Percentiles rank a stretch among this genome's conserved stretches.
Conservation (phyloP, 1,140 invertebrate genomes). For the Lepidurus apus region DNA sequence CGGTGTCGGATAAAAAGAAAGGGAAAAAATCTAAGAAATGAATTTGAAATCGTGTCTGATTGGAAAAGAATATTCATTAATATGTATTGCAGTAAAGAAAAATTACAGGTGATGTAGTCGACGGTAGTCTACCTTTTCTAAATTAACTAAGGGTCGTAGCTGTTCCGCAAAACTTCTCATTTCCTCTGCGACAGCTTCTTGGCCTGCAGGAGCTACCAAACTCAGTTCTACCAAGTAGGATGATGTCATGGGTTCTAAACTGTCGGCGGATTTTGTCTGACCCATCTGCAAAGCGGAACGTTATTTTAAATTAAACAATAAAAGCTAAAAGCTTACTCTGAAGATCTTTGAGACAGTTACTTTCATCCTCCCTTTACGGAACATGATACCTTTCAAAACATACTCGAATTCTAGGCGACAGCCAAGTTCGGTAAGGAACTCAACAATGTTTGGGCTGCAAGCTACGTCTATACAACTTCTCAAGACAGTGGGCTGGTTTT, state of each 20-base stretch:
- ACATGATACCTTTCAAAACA: slow-evolving; percentile 88
- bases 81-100: neutral
- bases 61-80: neutral
- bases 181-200: slow-evolving; percentile 91
- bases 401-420: slow-evolving; percentile 89
- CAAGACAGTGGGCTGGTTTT: slow-evolving; percentile 80
- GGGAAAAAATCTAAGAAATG: slow-evolving; percentile 27
- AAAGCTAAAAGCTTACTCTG: slow-evolving; percentile 51
- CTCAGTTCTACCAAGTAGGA: slow-evolving; percentile 93
- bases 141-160: slow-evolving; percentile 78
- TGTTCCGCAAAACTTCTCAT: slow-evolving; percentile 94
- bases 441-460: slow-evolving; percentile 78
- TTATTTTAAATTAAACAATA: slow-evolving; percentile 18
- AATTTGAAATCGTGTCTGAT: neutral
- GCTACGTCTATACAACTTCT: slow-evolving; percentile 86
- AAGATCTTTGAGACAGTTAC: slow-evolving; percentile 92
- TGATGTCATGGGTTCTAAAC: slow-evolving; percentile 76
- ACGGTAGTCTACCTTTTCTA: slow-evolving; percentile 87
- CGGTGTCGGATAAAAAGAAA: slow-evolving; percentile 34
- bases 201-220: slow-evolving; percentile 83
- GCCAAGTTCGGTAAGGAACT: slow-evolving; percentile 88
- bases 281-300: slow-evolving; percentile 51
- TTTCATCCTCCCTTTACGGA: slow-evolving; percentile 94
- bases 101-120: slow-evolving; percentile 17
- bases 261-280: slow-evolving; percentile 58